phyloP scores from a whole-genome alignment of 2,113 vertebrate genomes.

The Charina bottae region DNA sequence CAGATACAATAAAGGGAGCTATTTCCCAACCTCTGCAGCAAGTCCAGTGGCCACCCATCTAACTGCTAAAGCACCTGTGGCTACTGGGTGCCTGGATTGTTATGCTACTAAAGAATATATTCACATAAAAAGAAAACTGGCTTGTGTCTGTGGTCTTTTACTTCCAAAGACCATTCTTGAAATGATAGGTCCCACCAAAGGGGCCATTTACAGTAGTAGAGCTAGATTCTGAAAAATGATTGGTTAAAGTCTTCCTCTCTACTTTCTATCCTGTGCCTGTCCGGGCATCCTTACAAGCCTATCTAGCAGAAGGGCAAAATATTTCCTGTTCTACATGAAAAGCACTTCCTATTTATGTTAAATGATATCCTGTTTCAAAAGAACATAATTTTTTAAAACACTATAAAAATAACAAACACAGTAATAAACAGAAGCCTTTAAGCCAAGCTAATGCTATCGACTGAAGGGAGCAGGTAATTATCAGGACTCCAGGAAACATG shows the following conservation, averaged over 20 bases:
- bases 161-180: constrained; percentile 35
- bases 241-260: neutral
- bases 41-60: neutral
- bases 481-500: neutral
- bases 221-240: neutral
- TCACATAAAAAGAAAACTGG: neutral
- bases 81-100: neutral
- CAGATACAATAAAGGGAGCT: too few species aligned
- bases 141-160: neutral
- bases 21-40: neutral
- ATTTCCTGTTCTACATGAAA: neutral
- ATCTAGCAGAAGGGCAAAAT: constrained; percentile 12
- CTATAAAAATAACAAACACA: neutral
- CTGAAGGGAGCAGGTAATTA: neutral
- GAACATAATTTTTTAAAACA: neutral
- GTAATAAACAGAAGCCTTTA: neutral
- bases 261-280: neutral
- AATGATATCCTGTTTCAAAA: too few species aligned
- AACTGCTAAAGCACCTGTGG: neutral
- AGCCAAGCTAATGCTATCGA: neutral
- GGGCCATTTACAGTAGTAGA: neutral
- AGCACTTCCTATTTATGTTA: neutral
- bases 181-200: constrained; percentile 10
- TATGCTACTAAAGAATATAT: too few species aligned
- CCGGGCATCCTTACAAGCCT: neutral